Evolutionary conservation across 2,888 invertebrate genomes (phyloP), one percentile per base, ranked within the genome.

Genomic region (Cloeon dipterum): DNA sequence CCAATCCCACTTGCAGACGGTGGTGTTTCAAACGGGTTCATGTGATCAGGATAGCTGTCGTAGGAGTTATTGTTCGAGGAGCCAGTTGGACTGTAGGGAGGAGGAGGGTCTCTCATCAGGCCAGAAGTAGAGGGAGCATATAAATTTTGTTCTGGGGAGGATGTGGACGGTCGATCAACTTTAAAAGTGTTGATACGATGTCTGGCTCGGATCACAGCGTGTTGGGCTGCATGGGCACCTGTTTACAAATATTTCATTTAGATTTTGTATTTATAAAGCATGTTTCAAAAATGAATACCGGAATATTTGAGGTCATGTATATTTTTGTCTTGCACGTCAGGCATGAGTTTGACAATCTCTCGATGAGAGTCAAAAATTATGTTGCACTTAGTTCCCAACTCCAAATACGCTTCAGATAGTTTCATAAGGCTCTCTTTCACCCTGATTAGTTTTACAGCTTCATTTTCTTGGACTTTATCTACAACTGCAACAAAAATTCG

Each of bases 401-500:
- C 57, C n/a, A 61, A 43, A 47, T 61, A 63, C n/a, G 59, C 53
- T 29, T 59, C 56, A 4, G 61, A 58, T 29, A 63, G 47, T 44
- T 59, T 59, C 16, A 57, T 42, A 19, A 64, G 44, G 2, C 63
- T 61, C 43, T 58, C 58, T 43, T 61, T 61, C 18, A 63, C 46
- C 10, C 62, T 48, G 11, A 63, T 59, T 44, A 63, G 45, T 46
- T 64, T 63, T 1, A 62, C 53, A 13, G 58, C 58, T 50, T 65
- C 63, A 47, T 62, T 62, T 45, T 65, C 63, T 33, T 56, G 49
- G 3, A 58, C 47, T 38, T 56, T 50, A 38, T 61, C 59, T 39
- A 55, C 51, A 39, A 62, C 63, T 63, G 48, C 34, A 47, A 47
- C 20, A 16, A 26, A 40, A 39, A 38, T 14, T n/a, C n/a, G n/a